A percentile compares a stretch with the other conserved stretches of the same genome.
phyloP scores from a whole-genome alignment of 2,797 vertebrate species.

The Clarias laeviceps region DNA sequence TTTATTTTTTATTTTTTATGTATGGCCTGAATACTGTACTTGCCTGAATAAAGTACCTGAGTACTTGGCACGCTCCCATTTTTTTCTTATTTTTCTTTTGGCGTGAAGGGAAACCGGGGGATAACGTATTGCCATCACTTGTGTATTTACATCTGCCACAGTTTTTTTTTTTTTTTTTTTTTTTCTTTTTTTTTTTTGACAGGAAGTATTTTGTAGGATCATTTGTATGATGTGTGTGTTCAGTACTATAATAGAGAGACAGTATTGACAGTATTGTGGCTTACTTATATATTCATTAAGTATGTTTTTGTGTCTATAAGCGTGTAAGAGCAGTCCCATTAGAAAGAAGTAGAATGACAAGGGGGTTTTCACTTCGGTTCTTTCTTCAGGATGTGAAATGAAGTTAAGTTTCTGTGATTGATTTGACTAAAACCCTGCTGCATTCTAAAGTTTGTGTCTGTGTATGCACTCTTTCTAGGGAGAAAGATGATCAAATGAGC shows the following conservation, averaged over 20 bases:
- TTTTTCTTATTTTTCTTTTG: not conserved
- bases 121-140: not conserved
- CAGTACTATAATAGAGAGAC: not conserved
- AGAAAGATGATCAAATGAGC: constrained; percentile 85
- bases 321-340: no score
- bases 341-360: no score
- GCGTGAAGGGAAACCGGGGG: no score
- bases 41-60: no score
- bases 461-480: constrained; percentile 71
- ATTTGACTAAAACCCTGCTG: no score
- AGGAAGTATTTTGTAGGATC: not conserved
- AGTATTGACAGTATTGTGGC: not conserved
- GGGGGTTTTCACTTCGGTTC: no score
- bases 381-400: no score
- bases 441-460: not conserved
- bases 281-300: not conserved
- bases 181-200: not conserved
- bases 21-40: not conserved
- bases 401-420: no score
- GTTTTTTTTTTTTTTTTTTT: not conserved
- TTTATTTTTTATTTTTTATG: not conserved
- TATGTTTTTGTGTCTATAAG: constrained; percentile 23
- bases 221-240: not conserved
- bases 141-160: not conserved
- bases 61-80: not conserved